Conservation (phyloP, 35 echinoderm and acorn worm genomes). For the Heliocidaris erythrogramma region DNA sequence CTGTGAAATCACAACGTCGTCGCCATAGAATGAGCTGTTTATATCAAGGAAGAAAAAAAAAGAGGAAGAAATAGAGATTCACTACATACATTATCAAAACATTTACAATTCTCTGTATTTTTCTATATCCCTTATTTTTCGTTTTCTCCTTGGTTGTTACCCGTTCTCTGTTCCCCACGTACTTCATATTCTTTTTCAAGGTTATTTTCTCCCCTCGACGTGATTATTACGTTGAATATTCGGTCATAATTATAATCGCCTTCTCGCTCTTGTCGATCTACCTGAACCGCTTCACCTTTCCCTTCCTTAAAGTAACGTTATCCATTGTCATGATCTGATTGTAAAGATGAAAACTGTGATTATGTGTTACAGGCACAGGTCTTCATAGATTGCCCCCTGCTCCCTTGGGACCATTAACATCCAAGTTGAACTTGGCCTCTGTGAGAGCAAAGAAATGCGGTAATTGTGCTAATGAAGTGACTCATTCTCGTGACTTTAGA, state of each 20-base stretch:
- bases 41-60: too few relatives aligned
- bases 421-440: background rate
- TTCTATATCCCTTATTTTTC: too few relatives aligned
- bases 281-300: background rate
- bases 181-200: too few relatives aligned
- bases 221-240: too few relatives aligned
- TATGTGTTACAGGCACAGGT: background rate
- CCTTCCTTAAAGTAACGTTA: background rate
- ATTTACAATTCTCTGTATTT: too few relatives aligned
- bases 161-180: too few relatives aligned
- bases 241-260: background rate
- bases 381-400: background rate
- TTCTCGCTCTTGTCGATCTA: background rate
- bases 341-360: background rate
- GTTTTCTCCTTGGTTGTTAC: too few relatives aligned
- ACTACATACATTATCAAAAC: too few relatives aligned
- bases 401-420: background rate
- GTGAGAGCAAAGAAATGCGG: background rate
- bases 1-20: too few relatives aligned
- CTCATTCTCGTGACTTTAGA: background rate
- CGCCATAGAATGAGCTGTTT: too few relatives aligned
- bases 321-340: background rate
- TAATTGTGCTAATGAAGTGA: slow-evolving; percentile 11
- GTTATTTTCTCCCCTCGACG: too few relatives aligned
- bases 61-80: too few relatives aligned